phyloP scores from a whole-genome alignment of 2,113 vertebrate genomes.

The Rhadina sibilatrix region DNA sequence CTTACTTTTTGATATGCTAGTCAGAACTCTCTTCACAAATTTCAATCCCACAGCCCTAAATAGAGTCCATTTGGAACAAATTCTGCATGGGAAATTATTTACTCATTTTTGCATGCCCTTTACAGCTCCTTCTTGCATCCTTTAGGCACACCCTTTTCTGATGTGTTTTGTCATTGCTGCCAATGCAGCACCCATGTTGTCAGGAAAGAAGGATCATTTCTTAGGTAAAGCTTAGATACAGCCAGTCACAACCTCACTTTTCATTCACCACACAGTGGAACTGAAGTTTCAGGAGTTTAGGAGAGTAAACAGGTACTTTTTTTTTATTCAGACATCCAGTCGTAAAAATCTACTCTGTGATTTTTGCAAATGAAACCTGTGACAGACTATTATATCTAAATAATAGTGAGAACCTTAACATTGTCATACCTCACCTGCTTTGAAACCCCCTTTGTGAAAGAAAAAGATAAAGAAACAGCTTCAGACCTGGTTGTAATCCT shows the following conservation, averaged over 20 bases:
- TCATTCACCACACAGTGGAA: not conserved
- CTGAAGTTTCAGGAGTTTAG: not conserved
- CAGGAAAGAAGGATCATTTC: not conserved
- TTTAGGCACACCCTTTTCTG: not conserved
- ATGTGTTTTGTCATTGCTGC: not conserved
- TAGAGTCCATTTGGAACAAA: not conserved
- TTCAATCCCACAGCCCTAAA: not conserved
- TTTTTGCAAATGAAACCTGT: not conserved
- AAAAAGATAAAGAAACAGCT: not conserved
- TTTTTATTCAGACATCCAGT: not conserved
- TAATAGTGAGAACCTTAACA: not conserved
- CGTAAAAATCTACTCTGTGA: not conserved
- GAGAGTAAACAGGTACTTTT: not conserved
- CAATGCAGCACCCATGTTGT: not conserved
- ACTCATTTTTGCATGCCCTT: not conserved
- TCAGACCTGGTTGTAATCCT: not conserved
- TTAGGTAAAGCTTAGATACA: not conserved
- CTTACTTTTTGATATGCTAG: not conserved
- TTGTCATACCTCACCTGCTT: not conserved
- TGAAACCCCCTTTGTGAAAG: not conserved
- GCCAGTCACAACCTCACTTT: not conserved
- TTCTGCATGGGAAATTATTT: constrained; percentile 14
- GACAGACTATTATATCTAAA: not conserved
- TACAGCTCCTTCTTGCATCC: not conserved
- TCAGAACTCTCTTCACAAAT: not conserved